Conservation (phyloP, 2,113 vertebrate species). For the Gorsachius goisagi region DNA sequence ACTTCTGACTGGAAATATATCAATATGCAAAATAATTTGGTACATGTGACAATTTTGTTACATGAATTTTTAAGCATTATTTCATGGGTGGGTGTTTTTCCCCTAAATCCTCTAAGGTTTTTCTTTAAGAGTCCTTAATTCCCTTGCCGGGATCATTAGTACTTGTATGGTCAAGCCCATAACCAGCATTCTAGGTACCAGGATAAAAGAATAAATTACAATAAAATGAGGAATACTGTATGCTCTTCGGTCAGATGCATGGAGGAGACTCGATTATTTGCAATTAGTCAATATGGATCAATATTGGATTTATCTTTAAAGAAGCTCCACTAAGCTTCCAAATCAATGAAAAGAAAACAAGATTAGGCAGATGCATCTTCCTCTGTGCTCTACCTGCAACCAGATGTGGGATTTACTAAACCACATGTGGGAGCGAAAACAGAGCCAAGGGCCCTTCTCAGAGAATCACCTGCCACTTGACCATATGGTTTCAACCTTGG, state of each 20-base stretch:
- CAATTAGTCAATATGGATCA: not conserved
- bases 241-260: not conserved
- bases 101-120: not conserved
- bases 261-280: not conserved
- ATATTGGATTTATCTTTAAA: not conserved
- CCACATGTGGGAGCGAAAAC: slow-evolving; percentile 66
- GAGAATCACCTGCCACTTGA: slow-evolving; percentile 62
- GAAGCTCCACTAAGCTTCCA: slow-evolving; percentile 10
- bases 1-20: not conserved
- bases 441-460: slow-evolving; percentile 65
- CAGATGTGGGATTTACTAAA: slow-evolving; percentile 61
- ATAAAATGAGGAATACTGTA: not conserved
- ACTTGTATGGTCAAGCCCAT: not conserved
- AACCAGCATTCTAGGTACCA: not conserved
- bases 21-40: not conserved
- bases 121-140: not conserved
- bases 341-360: slow-evolving; percentile 23
- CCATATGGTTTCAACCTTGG: slow-evolving; percentile 71
- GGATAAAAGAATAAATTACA: not conserved
- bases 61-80: not conserved
- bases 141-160: not conserved
- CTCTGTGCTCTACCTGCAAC: slow-evolving; percentile 25
- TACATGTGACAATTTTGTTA: not conserved
- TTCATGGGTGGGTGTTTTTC: not conserved
- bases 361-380: slow-evolving; percentile 50